Evolutionary conservation across 2,113 vertebrate genomes (phyloP).

Genomic region (Sakesphorus luctuosus): DNA sequence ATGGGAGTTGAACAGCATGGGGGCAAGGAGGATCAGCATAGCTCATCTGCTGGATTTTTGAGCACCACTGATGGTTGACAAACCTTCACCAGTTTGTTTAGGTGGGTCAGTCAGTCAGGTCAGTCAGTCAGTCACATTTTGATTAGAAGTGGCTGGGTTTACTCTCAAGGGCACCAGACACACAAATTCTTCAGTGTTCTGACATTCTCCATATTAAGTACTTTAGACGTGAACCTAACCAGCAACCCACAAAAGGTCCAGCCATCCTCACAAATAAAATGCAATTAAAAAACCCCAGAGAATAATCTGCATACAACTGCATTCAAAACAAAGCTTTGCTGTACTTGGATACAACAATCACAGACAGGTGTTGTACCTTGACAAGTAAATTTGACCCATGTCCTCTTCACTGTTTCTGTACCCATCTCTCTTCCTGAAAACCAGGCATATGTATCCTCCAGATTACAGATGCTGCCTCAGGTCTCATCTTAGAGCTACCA

Average conservation of each 20-base stretch:
- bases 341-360: neutral
- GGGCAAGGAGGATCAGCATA: neutral
- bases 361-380: neutral
- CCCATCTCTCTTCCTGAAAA: neutral
- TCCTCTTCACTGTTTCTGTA: neutral
- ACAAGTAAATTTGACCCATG: neutral
- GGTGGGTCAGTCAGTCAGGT: neutral
- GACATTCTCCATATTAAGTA: neutral
- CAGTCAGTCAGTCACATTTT: neutral
- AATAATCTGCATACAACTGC: neutral
- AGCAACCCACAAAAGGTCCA: neutral
- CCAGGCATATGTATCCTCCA: accelerated
- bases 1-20: neutral
- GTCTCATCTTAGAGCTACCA: accelerated
- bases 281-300: neutral
- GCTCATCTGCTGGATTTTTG: accelerated
- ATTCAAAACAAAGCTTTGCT: neutral
- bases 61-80: neutral
- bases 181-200: neutral
- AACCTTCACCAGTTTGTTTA: neutral
- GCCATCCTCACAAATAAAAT: neutral
- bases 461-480: neutral
- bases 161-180: neutral
- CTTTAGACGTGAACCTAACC: neutral
- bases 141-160: neutral